These are phyloP conservation scores for Hemichromis elongatus DNA, from an alignment of 2,113 vertebrate species.

Conservation along the genomic window DNA sequence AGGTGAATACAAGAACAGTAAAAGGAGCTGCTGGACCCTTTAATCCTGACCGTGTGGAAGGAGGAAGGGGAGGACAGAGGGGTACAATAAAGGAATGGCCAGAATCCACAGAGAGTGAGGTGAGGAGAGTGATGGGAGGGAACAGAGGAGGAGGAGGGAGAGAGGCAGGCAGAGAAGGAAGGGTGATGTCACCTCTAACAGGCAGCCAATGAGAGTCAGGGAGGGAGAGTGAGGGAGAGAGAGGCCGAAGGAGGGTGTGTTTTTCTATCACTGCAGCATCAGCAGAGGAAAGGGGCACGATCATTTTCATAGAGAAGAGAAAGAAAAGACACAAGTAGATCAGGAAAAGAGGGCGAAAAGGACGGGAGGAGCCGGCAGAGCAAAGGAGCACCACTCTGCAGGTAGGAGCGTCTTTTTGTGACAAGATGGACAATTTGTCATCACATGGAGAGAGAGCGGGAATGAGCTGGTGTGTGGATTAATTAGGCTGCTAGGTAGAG, in stretches of 20 bases:
- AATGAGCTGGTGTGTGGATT: constrained; percentile 4
- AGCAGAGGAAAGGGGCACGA: constrained; percentile 69
- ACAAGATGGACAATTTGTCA: constrained; percentile 4
- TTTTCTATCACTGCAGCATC: constrained; percentile 80
- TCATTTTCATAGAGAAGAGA: constrained; percentile 64
- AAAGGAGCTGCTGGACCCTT: constrained; percentile 10
- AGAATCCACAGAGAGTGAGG: constrained; percentile 48
- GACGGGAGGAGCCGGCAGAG: constrained; percentile 23
- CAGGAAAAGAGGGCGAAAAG: constrained; percentile 11
- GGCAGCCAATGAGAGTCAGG: constrained; percentile 68
- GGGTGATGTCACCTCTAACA: constrained; percentile 73
- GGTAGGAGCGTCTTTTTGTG: constrained; percentile 55
- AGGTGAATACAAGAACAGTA: background rate
- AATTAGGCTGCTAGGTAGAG: constrained; percentile 51
- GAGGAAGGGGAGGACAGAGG: background rate
- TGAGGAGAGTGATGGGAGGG: constrained; percentile 42
- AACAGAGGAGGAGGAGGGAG: constrained; percentile 17
- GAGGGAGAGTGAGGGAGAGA: constrained; percentile 53
- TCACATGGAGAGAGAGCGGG: background rate
- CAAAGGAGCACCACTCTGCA: constrained; percentile 33
- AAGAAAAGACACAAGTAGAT: constrained; percentile 53
- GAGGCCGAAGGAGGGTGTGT: constrained; percentile 72
- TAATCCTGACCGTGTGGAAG: constrained; percentile 19
- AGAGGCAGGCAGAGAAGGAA: constrained; percentile 60
- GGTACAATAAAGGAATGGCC: constrained; percentile 65